Conservation (phyloP, 2,888 invertebrate species). For the Ferrisia virgata region DNA sequence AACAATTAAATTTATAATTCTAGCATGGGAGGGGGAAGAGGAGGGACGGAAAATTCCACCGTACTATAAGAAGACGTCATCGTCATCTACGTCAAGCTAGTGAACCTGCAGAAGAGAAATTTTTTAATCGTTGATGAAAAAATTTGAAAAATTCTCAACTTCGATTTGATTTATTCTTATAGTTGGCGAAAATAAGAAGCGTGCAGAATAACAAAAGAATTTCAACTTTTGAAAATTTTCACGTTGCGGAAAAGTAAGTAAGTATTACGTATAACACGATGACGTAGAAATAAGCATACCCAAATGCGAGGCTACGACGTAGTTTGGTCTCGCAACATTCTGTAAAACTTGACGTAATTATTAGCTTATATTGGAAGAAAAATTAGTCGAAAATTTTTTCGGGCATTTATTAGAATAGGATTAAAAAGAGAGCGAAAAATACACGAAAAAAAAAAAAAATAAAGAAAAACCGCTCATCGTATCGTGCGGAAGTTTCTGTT, state of each 20-base stretch:
- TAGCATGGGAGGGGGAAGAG: too few species aligned
- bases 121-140: background rate
- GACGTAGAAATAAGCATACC: too few species aligned
- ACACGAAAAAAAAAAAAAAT: background rate
- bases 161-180: background rate
- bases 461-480: too few species aligned
- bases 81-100: too few species aligned
- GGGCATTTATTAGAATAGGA: background rate
- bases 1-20: background rate
- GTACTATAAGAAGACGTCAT: background rate
- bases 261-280: too few species aligned
- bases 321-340: background rate
- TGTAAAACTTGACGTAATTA: background rate
- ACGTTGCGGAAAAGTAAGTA: background rate
- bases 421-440: background rate
- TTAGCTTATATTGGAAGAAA: background rate
- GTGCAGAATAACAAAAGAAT: background rate
- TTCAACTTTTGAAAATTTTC: background rate
- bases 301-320: background rate
- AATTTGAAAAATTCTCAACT: background rate
- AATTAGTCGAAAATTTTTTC: background rate
- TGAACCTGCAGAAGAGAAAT: background rate
- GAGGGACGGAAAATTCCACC: background rate
- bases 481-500: background rate
- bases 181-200: background rate